A percentile compares a stretch with the other conserved stretches of the same genome.
phyloP scores from a whole-genome alignment of 2,113 vertebrate genomes.

The Coptodon bakossiorum region DNA sequence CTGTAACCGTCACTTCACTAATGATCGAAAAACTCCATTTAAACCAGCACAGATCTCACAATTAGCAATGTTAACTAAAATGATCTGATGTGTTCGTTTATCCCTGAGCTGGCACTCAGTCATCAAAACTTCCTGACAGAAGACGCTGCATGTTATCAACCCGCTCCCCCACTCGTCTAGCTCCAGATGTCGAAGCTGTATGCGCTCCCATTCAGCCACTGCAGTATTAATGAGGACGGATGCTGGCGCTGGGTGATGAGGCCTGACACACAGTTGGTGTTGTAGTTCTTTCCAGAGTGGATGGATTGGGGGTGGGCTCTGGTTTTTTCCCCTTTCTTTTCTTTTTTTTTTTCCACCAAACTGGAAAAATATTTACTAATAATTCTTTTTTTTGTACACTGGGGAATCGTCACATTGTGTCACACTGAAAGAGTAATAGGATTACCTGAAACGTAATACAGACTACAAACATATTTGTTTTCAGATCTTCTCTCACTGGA shows the following conservation, averaged over 20 bases:
- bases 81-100: not conserved
- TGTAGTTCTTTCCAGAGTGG: not conserved
- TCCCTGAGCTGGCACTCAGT: not conserved
- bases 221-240: not conserved
- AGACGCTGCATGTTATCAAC: not conserved
- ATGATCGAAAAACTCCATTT: not conserved
- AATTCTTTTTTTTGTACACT: not conserved
- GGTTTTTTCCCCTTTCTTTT: not conserved
- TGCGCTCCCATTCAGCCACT: not conserved
- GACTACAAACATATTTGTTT: not conserved
- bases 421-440: not conserved
- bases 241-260: not conserved
- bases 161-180: not conserved
- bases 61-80: not conserved
- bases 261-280: not conserved
- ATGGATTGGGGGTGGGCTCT: not conserved
- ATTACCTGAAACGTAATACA: not conserved
- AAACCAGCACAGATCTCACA: not conserved
- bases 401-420: not conserved
- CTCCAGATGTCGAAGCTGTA: not conserved
- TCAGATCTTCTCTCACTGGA: not conserved
- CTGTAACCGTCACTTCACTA: not conserved
- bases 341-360: not conserved
- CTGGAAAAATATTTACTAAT: not conserved
- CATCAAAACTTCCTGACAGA: not conserved